Evolutionary conservation across 2,797 vertebrate species (phyloP), one percentile per base, ranked within the genome.

Genomic region (Todus mexicanus): DNA sequence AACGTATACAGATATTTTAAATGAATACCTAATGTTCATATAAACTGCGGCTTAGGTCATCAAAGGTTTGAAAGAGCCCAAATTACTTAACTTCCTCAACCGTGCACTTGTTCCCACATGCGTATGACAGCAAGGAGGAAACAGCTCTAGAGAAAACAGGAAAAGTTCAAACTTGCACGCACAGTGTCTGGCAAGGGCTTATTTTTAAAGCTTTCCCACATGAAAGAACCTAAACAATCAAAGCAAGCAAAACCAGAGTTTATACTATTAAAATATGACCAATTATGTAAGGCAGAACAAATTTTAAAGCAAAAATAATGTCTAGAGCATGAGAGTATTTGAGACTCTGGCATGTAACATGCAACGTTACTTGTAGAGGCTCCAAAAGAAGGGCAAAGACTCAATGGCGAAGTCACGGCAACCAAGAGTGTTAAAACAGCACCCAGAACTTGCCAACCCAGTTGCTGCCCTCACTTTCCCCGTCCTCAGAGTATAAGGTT

Each of bases 81-180:
- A 82, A 76, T 74, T 54, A 66, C 80, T 78, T 79, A 70, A 94
- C 61, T 94, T 96, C 93, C 91, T 92, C 71, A 40, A 27, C 60
- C 0, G 2, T 21, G 66, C 3, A 75, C 93, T 87, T 92, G 88
- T 91, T 93, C 80, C 87, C 90, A 93, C 85, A 76, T 2, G 92
- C 19, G 70, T 38, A 27, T 21, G 80, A 72, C 74, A 74, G 65
- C 19, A 53, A 79, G 78, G 89, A 96, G 95, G 83, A 95, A 91
- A 79, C 43, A 23, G 83, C 64, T 91, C 74, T 84, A 83, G n/a
- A 89, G 84, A 83, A 94, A 95, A 92, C 86, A 96, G 89, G 93
- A 92, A 93, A 89, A 64, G 91, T 93, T 79, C 83, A 53, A 91
- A 93, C 93, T 91, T 88, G 88, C 71, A 77, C 53, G 68, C 50